Evolutionary conservation across 2,113 vertebrate genomes (phyloP).

Genomic region (Asarcornis scutulata): DNA sequence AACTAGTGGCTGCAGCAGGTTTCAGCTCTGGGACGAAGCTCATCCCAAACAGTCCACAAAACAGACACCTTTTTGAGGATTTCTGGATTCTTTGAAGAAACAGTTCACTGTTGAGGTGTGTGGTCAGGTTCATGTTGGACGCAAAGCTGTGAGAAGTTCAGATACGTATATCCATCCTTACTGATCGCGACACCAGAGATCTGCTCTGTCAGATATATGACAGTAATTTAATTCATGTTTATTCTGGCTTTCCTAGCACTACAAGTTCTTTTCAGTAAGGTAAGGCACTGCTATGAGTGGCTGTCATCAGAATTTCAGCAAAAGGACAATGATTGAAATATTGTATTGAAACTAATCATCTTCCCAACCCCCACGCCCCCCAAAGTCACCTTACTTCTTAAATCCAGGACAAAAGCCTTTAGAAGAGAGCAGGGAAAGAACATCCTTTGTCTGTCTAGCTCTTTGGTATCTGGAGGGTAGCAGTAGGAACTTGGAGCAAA

Average conservation of each 20-base stretch:
- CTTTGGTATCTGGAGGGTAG: not conserved
- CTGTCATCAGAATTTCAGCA: conserved; percentile 9
- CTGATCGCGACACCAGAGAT: not conserved
- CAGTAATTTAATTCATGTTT: conserved; percentile 22
- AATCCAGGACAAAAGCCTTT: conserved; percentile 6
- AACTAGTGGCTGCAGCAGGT: not conserved
- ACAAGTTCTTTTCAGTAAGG: not conserved
- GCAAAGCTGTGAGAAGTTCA: not conserved
- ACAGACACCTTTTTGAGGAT: not conserved
- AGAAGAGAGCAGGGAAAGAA: not conserved
- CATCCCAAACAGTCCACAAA: not conserved
- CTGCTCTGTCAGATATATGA: not conserved
- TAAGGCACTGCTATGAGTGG: not conserved
- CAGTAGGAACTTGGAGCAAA: not conserved
- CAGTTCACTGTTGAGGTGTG: not conserved
- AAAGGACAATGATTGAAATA: not conserved
- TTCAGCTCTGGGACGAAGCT: not conserved
- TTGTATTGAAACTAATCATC: not conserved
- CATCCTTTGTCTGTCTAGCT: not conserved
- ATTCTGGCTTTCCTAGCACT: conserved; percentile 6
- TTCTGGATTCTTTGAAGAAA: not conserved
- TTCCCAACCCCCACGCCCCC: not conserved
- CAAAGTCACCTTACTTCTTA: not conserved
- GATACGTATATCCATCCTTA: not conserved
- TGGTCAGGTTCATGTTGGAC: not conserved